Evolutionary conservation across 2,797 vertebrate species (phyloP).

Genomic region (Tamandua tetradactyla): DNA sequence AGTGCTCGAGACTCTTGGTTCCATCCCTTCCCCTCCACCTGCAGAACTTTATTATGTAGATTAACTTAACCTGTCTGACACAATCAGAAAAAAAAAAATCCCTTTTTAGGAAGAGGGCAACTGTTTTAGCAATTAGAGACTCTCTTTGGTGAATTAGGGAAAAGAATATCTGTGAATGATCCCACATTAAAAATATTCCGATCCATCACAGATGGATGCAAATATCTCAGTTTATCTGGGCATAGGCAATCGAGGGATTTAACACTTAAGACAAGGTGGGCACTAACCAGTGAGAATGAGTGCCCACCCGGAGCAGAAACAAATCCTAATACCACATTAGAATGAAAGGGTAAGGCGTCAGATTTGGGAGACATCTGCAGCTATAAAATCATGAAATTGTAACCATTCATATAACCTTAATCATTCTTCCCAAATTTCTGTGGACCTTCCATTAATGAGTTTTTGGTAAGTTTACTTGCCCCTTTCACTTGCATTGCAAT

Average conservation of each 20-base stretch:
- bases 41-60: too few relatives aligned
- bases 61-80: neutral
- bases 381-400: neutral
- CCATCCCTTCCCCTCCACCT: too few relatives aligned
- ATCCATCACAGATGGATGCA: rapidly evolving
- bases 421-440: neutral
- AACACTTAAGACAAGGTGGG: neutral
- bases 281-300: neutral
- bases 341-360: neutral
- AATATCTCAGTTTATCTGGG: neutral
- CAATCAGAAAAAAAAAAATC: neutral
- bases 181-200: rapidly evolving
- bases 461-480: neutral
- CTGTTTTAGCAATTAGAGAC: neutral
- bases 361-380: neutral
- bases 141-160: neutral
- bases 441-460: neutral
- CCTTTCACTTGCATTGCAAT: neutral
- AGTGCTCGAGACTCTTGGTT: neutral
- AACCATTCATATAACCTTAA: rapidly evolving
- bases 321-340: too few relatives aligned
- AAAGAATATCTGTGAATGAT: neutral
- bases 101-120: neutral
- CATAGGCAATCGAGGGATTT: neutral
- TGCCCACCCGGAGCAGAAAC: neutral